Evolutionary conservation across 2,113 vertebrate species (phyloP).

Genomic region (Pelusios castaneus): DNA sequence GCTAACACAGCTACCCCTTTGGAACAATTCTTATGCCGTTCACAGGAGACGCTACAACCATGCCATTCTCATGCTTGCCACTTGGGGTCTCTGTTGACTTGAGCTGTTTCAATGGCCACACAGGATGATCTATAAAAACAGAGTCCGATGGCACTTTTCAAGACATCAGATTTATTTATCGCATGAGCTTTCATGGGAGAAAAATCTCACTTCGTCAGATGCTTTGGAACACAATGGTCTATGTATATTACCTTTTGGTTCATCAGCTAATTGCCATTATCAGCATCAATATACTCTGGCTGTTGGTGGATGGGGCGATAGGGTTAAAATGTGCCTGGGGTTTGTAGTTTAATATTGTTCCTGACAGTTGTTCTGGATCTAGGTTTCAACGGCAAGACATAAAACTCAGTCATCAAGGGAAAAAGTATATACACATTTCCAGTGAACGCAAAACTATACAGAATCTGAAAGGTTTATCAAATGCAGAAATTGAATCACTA

Average conservation of each 20-base stretch:
- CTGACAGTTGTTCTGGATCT: not conserved
- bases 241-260: not conserved
- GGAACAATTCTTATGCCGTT: too few species aligned
- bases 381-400: not conserved
- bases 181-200: too few species aligned
- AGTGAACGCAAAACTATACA: not conserved
- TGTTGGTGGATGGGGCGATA: not conserved
- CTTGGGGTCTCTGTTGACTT: constrained; percentile 61
- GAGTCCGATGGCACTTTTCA: too few species aligned
- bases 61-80: not conserved
- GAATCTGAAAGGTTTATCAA: not conserved
- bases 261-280: not conserved
- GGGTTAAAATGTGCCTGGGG: not conserved
- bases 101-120: not conserved
- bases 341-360: not conserved
- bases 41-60: not conserved
- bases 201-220: too few species aligned
- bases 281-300: not conserved
- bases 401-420: not conserved
- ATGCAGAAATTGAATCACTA: not conserved
- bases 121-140: too few species aligned
- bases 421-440: too few species aligned
- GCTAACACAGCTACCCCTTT: too few species aligned
- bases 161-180: too few species aligned
- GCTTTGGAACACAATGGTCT: too few species aligned